Evolutionary conservation across 2,888 invertebrate species (phyloP).

Genomic region (Ditylenchus weischeri): DNA sequence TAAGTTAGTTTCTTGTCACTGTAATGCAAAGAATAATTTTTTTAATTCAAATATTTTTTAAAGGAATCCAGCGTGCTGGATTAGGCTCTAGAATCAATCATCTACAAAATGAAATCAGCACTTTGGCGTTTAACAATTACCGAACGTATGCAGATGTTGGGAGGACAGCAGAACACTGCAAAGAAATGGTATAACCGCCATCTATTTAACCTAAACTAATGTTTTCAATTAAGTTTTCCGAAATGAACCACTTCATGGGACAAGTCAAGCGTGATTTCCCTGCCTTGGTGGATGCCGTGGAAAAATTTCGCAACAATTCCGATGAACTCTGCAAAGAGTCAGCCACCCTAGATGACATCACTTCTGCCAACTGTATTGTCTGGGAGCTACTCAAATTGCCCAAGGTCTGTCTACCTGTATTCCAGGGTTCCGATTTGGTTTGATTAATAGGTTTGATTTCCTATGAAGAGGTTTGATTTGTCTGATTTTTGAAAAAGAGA

Average conservation of each 20-base stretch:
- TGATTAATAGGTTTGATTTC: no score
- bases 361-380: conserved; percentile 40
- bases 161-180: conserved; percentile 55
- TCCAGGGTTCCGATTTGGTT: no score
- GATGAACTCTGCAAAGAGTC: conserved; percentile 40
- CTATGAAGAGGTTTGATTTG: no score
- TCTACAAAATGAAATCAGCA: conserved; percentile 52
- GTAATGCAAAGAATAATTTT: no score
- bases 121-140: conserved; percentile 56
- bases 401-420: conserved; percentile 24
- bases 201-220: neutral
- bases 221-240: conserved; percentile 44
- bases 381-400: conserved; percentile 53
- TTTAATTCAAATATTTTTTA: neutral
- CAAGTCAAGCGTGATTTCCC: conserved; percentile 44
- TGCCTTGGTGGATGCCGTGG: conserved; percentile 38
- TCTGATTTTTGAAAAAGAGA: no score
- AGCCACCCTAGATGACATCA: conserved; percentile 38
- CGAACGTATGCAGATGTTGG: conserved; percentile 57
- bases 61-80: conserved; percentile 27
- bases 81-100: conserved; percentile 35
- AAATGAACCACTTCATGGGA: conserved; percentile 46
- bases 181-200: conserved; percentile 44
- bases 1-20: conserved; percentile 2
- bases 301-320: conserved; percentile 40